Base-by-base conservation (phyloP, 2,888 invertebrate species). In the Lucinisca nassula region DNA sequence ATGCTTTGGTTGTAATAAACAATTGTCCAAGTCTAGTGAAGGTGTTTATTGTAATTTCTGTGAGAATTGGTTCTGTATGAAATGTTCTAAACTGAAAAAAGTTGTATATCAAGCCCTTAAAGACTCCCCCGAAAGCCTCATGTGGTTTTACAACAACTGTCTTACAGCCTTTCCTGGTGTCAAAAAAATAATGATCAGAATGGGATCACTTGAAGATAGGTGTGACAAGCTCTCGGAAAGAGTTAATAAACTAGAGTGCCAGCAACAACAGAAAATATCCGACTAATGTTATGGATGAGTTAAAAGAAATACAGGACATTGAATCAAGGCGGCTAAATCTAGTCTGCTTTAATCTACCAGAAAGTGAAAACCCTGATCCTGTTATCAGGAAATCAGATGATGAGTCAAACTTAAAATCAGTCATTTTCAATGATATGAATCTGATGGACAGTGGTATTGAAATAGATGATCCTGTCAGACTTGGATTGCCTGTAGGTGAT, bases 1-100 rank as follows among this genome's bases (percentile, higher is more conserved):
- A 55, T 55, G 55, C n/a, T n/a, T 12, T n/a, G 21, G 24, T n/a
- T 55, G 55, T 55, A n/a, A 55, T 12, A 55, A 55, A 55, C 55
- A 12, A 12, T 55, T 55, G 55, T n/a, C 55, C 6, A 55, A 55
- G 21, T 55, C 55, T 55, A 55, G 55, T 55, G 55, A 55, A 55
- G 55, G 55, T 21, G 55, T 55, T 55, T 55, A n/a, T n/a, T 55
- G 55, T n/a, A 55, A 55, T 55, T 55, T 55, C 55, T 55, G 55
- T n/a, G 55, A 55, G 55, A 8, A n/a, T n/a, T 55, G 55, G 55
- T 55, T 12, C 12, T 55, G 55, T n/a, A 4, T 55, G 6, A 55
- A 55, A n/a, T 55, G 55, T 55, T 55, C 55, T 21, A 8, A 55
- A 6, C n/a, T 55, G 21, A 55, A 55, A 55, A 55, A 55, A n/a